Evolutionary conservation across 2,888 invertebrate genomes (phyloP).

Genomic region (Pristionchus japonicus): DNA sequence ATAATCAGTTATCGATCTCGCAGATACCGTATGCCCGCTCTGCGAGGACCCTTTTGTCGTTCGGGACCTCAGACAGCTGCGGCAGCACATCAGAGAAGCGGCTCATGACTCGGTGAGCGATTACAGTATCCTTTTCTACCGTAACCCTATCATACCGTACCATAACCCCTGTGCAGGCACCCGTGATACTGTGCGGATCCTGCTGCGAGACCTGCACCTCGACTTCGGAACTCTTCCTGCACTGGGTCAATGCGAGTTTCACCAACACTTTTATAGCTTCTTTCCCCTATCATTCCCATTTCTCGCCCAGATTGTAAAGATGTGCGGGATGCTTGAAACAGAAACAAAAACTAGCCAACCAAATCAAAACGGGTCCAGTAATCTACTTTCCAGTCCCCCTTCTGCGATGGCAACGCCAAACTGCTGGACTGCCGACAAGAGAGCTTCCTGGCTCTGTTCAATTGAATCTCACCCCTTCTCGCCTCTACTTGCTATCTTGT

Average conservation of each 20-base stretch:
- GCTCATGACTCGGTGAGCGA: background rate
- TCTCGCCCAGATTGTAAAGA: no score
- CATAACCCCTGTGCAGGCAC: background rate
- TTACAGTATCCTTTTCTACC: background rate
- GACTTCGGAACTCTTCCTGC: background rate
- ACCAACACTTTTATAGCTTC: no score
- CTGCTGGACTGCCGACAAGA: background rate
- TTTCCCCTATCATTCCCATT: no score
- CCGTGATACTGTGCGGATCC: background rate
- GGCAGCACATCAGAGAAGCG: background rate
- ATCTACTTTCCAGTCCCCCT: background rate
- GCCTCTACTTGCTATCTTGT: background rate
- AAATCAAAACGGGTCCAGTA: background rate
- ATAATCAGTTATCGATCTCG: background rate
- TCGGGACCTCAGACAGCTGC: background rate
- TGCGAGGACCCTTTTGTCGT: background rate
- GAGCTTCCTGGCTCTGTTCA: background rate
- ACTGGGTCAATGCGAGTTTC: background rate
- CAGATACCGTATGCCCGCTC: constrained; percentile 17
- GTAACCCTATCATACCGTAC: background rate
- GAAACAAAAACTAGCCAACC: no score
- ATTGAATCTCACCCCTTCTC: background rate
- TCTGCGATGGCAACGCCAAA: constrained; percentile 22
- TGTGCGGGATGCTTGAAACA: no score
- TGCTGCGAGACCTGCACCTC: constrained; percentile 14